Conservation (phyloP, 2,888 invertebrate species). For the Bellardia bayeri region DNA sequence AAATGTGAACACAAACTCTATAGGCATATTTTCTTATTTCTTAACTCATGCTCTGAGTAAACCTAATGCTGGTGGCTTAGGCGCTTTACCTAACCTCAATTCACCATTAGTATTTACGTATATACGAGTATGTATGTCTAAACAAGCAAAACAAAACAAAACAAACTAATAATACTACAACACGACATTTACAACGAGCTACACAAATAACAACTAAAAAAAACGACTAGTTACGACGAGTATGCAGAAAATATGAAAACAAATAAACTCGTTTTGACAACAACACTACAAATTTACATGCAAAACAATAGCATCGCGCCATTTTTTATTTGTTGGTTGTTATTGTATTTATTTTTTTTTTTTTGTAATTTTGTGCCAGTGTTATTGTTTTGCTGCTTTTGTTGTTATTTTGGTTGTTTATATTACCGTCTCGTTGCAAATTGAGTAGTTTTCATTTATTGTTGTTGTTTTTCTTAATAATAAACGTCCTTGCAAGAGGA, state of each 20-base stretch:
- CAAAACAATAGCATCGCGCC: background rate
- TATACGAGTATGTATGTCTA: no score
- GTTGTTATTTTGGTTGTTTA: background rate
- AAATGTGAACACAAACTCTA: background rate
- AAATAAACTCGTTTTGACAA: background rate
- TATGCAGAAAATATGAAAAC: background rate
- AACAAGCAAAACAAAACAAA: background rate
- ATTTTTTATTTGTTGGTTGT: background rate
- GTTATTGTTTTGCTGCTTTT: background rate
- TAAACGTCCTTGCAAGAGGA: slow-evolving; percentile 8
- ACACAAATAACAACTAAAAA: background rate
- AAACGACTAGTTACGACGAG: background rate
- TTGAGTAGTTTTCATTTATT: slow-evolving; percentile 29
- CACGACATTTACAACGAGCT: background rate
- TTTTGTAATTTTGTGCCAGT: background rate
- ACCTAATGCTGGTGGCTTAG: no score
- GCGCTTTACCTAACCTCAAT: no score
- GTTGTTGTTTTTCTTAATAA: background rate
- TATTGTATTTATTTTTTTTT: background rate
- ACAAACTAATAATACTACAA: background rate
- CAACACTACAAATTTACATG: background rate
- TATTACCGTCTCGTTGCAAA: background rate
- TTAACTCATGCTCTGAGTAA: no score
- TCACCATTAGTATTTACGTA: no score
- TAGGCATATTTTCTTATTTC: no score